These are phyloP conservation scores for Matsumyia berberina DNA, from an alignment of 2,888 invertebrate species.

Conservation along the genomic window DNA sequence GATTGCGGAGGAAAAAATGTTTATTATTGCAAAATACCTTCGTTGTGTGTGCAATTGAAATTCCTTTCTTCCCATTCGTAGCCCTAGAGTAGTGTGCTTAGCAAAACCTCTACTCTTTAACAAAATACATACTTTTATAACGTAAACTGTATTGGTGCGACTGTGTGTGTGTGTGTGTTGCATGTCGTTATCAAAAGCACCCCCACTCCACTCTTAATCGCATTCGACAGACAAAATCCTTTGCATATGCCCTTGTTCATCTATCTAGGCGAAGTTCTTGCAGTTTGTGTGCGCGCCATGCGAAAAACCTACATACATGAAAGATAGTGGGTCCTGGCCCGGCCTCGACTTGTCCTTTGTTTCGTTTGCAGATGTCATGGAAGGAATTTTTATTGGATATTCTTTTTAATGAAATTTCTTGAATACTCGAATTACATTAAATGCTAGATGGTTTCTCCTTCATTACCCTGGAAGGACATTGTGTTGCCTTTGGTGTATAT, in stretches of 20 bases:
- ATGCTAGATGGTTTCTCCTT: conserved; percentile 1
- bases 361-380: conserved; percentile 36
- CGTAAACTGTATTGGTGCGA: neutral
- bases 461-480: conserved; percentile 4
- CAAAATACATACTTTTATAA: conserved; percentile 44
- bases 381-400: conserved; percentile 67
- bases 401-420: conserved; percentile 50
- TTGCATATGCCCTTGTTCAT: conserved; percentile 29
- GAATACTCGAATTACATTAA: conserved; percentile 34
- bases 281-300: conserved; percentile 4
- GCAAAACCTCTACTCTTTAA: conserved; percentile 9
- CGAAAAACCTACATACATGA: neutral
- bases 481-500: neutral
- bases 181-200: conserved; percentile 16
- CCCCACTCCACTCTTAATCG: conserved; percentile 13
- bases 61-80: neutral
- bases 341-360: conserved; percentile 32
- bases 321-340: conserved; percentile 5
- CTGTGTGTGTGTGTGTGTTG: conserved; percentile 10
- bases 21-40: conserved; percentile 33
- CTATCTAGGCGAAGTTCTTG: neutral
- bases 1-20: conserved; percentile 12
- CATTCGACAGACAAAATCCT: conserved; percentile 2
- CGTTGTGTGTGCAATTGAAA: conserved; percentile 33
- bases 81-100: conserved; percentile 1